Evolutionary conservation across 2,888 invertebrate genomes (phyloP).

Genomic region (Fragum sueziense): DNA sequence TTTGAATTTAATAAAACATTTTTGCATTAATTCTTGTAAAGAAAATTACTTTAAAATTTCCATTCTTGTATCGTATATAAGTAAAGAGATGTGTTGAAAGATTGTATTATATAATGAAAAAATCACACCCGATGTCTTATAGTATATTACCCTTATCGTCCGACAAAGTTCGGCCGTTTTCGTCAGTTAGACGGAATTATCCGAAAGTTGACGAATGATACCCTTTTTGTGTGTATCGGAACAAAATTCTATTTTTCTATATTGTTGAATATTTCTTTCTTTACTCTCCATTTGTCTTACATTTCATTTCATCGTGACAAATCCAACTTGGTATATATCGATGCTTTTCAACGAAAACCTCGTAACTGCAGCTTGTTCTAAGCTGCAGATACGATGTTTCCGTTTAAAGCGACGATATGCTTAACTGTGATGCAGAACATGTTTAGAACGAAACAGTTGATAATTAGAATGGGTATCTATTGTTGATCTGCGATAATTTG

Average conservation of each 20-base stretch:
- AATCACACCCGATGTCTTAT: conserved; percentile 18
- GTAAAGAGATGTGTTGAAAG: background rate
- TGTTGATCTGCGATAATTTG: background rate
- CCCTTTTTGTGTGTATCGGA: conserved; percentile 2
- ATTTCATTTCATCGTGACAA: background rate
- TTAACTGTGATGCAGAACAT: too few species aligned
- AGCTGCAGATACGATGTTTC: too few species aligned
- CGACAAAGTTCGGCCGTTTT: background rate
- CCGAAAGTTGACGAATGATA: background rate
- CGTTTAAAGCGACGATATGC: too few species aligned
- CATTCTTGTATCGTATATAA: background rate
- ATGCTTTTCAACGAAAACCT: too few species aligned
- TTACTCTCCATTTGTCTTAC: background rate
- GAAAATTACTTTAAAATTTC: background rate
- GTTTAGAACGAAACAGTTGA: too few species aligned
- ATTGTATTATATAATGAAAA: conserved; percentile 1
- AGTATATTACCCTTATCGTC: background rate
- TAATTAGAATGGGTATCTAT: background rate
- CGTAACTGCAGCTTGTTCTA: too few species aligned
- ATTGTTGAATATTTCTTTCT: conserved; percentile 13
- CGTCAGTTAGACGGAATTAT: background rate
- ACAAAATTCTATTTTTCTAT: conserved; percentile 13
- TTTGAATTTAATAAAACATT: too few species aligned
- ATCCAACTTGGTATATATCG: background rate
- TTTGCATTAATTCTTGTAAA: too few species aligned